Evolutionary conservation across 2,113 vertebrate species (phyloP).

Genomic region (Platichthys stellatus): DNA sequence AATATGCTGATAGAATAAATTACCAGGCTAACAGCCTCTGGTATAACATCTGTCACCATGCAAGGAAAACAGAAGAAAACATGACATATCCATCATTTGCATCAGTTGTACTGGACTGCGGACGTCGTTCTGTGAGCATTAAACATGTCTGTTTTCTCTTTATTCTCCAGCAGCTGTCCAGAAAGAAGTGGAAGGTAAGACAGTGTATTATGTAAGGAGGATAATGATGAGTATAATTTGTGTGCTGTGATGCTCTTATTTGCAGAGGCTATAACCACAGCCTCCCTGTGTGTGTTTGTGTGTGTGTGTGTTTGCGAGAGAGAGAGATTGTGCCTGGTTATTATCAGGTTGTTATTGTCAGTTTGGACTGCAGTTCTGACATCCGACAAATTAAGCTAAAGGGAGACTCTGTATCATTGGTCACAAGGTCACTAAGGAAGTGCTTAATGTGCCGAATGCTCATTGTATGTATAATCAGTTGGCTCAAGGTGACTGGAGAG

Average conservation of each 20-base stretch:
- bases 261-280: slow-evolving; percentile 51
- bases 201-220: slow-evolving; percentile 49
- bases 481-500: slow-evolving; percentile 66
- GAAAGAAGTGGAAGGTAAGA: slow-evolving; percentile 85
- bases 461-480: slow-evolving; percentile 57
- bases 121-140: slow-evolving; percentile 31
- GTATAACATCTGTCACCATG: not conserved
- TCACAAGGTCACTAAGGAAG: slow-evolving; percentile 60
- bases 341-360: slow-evolving; percentile 75
- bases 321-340: slow-evolving; percentile 50
- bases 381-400: slow-evolving; percentile 74
- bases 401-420: slow-evolving; percentile 59
- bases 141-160: slow-evolving; percentile 57
- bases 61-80: slow-evolving; percentile 2
- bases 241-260: slow-evolving; percentile 52
- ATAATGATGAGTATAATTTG: slow-evolving; percentile 48
- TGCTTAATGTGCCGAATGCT: slow-evolving; percentile 56
- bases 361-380: slow-evolving; percentile 85
- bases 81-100: not conserved
- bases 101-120: slow-evolving; percentile 11
- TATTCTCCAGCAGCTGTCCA: slow-evolving; percentile 76
- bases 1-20: not conserved
- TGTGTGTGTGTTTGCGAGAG: no score
- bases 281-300: slow-evolving; percentile 13
- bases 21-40: not conserved